Conservation (phyloP, 2,797 vertebrate species). For the Cuniculus paca region DNA sequence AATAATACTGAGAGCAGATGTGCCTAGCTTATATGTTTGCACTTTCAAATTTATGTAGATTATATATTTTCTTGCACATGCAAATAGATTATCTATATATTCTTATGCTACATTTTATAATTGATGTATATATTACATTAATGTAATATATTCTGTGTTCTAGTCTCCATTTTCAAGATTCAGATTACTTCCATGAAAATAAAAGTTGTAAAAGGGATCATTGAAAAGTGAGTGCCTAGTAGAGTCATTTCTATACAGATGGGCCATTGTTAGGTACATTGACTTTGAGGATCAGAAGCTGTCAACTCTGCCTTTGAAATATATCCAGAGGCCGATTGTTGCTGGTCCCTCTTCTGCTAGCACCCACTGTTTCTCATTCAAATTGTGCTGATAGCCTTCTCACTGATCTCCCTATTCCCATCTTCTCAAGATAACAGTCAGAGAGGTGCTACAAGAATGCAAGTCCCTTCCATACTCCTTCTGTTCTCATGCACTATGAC, state of each 20-base stretch:
- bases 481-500: neutral
- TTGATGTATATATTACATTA: neutral
- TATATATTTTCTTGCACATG: neutral
- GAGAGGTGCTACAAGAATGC: neutral
- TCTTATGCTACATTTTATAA: neutral
- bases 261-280: neutral
- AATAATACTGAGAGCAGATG: neutral
- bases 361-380: neutral
- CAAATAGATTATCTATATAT: neutral
- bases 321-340: neutral
- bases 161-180: conserved; percentile 12
- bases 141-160: neutral
- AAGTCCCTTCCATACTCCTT: neutral
- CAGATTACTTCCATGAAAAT: conserved; percentile 7
- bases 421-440: neutral
- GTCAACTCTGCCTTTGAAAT: neutral
- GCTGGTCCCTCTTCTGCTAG: neutral
- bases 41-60: neutral
- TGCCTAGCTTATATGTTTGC: neutral
- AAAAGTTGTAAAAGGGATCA: neutral
- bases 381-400: neutral
- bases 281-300: neutral
- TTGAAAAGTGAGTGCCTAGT: neutral
- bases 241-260: neutral
- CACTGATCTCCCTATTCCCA: neutral